Evolutionary conservation across 1,140 invertebrate species (phyloP), one percentile per base, ranked within the genome.

Genomic region (Oryzaephilus surinamensis): DNA sequence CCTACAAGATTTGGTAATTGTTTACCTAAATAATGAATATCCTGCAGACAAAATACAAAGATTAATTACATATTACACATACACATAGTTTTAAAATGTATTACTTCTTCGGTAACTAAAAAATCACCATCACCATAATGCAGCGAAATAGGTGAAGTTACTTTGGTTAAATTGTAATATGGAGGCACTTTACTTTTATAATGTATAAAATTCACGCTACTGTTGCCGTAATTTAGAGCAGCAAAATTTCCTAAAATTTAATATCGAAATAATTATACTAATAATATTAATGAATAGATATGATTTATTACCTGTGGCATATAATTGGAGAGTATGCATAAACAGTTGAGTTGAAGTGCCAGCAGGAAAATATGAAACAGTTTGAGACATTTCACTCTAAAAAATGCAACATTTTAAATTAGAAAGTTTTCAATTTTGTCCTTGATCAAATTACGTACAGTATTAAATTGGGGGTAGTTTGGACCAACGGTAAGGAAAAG

Each of bases 141-240:
- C 2, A 83, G 56, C 31, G 71, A 66, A 2, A 74, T 68, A n/a
- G 80, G 81, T 8, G 71, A 67, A 2, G 66, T 73, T 10, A 85
- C 71, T 43, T 70, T 71, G 2, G 61, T 61, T n/a, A 79, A 50
- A 45, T 76, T 65, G 45, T 79, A 80, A 1, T 57, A 54, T 1
- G 74, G 74, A 6, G 76, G 72, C 21, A 45, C 53, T 1, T 54
- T 29, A 16, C 57, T 60, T 6, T 38, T 21, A 33, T 52, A 52
- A 12, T 50, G 49, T 24, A 43, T 17, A 10, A 33, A 11, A 31
- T 52, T 52, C 11, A 15, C 6, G 6, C 31, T 29, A 10, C 33
- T 30, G 33, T 46, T 43, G 26, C 42, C 24, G 20, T 47, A 52
- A 27, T 52, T 45, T 11, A 46, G 23, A 1, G 47, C 32, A 20